Base-by-base conservation (phyloP, 2,888 invertebrate genomes). In the Eupithecia insigniata region DNA sequence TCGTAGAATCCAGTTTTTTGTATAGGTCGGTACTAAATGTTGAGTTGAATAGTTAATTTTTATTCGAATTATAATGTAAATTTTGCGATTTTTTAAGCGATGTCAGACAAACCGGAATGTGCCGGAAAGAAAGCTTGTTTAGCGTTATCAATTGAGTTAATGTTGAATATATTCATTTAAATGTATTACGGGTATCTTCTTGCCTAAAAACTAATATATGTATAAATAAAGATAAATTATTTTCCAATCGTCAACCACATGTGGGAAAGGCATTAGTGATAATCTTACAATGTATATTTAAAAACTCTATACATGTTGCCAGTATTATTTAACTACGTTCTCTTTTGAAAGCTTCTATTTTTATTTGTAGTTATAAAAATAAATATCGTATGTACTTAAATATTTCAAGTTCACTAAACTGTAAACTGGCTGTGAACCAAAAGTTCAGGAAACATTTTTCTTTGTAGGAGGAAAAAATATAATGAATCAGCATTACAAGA, bases 361-460 rank as follows among this genome's bases (percentile, higher is more conserved):
- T 55, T 22, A 3, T 55, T 26, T 12, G 22, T 26, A 18, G 3
- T 1, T 6, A 22, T 51, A 22, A 1, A 51, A 12, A 51, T 10
- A 51, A 14, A 26, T 26, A 26, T 26, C n/a, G 22, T 46, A 46
- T 1, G 10, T 51, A 26, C 26, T 1, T 55, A 12, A 4, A 22
- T 22, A 51, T 51, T 22, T 3, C 26, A 64, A 26, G 64, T 64
- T 64, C 64, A 64, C 34, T 34, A 12, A 64, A 64, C 64, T 64
- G 22, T n/a, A 62, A 62, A 39, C 64, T 64, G 36, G 64, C 64
- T 36, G 36, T 39, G 22, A 36, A 64, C 64, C 64, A 64, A 64
- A 36, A 22, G 34, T 36, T 22, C 34, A 12, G 32, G 36, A 14
- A 36, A 14, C 10, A 6, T 64, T 26, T 64, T 62, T 62, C 26